These are phyloP conservation scores for Drosophila oshimai DNA, from an alignment of 1,140 invertebrate genomes.

Conservation along the genomic window DNA sequence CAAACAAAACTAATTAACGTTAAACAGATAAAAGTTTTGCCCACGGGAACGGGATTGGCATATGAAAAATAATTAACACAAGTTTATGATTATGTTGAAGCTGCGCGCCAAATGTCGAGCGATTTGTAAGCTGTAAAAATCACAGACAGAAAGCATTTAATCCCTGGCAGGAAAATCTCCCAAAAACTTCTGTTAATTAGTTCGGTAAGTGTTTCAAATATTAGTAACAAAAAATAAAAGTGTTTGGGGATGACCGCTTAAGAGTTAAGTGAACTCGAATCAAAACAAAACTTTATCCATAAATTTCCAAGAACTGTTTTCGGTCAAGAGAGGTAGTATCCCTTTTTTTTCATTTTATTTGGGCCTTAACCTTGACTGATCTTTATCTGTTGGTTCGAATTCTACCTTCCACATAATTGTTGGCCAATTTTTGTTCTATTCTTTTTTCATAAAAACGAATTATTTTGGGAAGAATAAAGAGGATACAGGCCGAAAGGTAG, in stretches of 20 bases:
- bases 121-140: constrained; percentile 76
- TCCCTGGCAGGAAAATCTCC: constrained; percentile 17
- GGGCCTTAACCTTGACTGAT: constrained; percentile 39
- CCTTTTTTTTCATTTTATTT: constrained; percentile 16
- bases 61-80: constrained; percentile 81
- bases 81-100: constrained; percentile 75
- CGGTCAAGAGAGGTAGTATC: constrained; percentile 13
- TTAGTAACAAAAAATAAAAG: background rate
- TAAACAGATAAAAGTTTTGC: constrained; percentile 74
- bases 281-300: constrained; percentile 60
- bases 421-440: constrained; percentile 34
- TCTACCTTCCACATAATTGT: constrained; percentile 44
- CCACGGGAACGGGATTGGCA: constrained; percentile 30
- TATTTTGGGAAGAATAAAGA: constrained; percentile 40
- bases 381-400: constrained; percentile 34
- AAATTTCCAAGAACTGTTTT: constrained; percentile 51
- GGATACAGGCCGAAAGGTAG: constrained; percentile 20
- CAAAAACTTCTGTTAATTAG: constrained; percentile 57
- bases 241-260: background rate
- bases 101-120: constrained; percentile 49
- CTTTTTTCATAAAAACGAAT: constrained; percentile 45
- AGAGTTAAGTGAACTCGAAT: constrained; percentile 62
- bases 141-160: constrained; percentile 75
- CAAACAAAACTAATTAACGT: constrained; percentile 81
- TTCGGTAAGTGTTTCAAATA: constrained; percentile 72